Base-by-base conservation (phyloP, 2,113 vertebrate genomes). In the Merops nubicus region DNA sequence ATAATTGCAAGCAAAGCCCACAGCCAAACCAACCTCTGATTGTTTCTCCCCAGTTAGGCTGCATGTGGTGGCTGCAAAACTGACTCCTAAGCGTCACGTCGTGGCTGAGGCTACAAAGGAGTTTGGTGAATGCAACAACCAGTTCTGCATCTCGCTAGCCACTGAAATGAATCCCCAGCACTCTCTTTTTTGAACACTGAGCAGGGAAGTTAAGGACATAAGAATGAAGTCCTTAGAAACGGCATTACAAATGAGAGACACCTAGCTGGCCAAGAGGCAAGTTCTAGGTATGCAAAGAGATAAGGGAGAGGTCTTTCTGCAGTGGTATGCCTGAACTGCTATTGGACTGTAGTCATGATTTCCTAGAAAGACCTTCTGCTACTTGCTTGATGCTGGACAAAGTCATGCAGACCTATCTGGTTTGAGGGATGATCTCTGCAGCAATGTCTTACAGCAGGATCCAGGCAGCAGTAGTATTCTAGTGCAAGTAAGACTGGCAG, bases 1-100 rank as follows among this genome's bases (percentile, higher is more conserved):
- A 81, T 95, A 96, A 96, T 92, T 94, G 94, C 89, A 75, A 89
- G 89, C n/a, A 92, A 70, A 94, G 63, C 87, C 89, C 77, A 43
- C 47, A 91, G 93, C 77, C 76, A 51, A 86, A 95, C 34, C 47
- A 81, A 26, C 51, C 56, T 93, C 86, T 63, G 88, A 83, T 8
- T 87, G 56, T 89, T 81, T 94, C 72, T 92, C 91, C 94, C 91
- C 77, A 60, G 60, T 33, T 43, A 78, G 89, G 16, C 50, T 70
- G 16, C 68, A 43, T 89, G 89, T 89, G 84, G 89, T 47, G 0
- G 0, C 69, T 64, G 64, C 85, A 81, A 96, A 81, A 85, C 76
- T 47, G 29, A 50, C 84, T 95, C 60, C 33, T 20, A 11, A 91
- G 60, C 19, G 38, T 29, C 67, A 33, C 40, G 81, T 89, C 81